phyloP scores from a whole-genome alignment of 2,888 invertebrate genomes.

The Hypomecis punctinalis region DNA sequence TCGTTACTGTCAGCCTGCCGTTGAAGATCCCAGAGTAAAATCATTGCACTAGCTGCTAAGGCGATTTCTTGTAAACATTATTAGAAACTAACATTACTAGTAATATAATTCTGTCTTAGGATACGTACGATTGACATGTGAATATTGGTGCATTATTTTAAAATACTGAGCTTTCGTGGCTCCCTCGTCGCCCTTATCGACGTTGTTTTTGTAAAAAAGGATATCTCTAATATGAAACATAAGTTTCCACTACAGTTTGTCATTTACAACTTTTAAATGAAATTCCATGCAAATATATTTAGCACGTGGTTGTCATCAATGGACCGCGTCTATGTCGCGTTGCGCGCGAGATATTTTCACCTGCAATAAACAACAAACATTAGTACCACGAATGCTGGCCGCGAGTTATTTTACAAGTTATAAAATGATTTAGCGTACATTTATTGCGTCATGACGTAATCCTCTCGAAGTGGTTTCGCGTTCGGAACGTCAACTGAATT shows the following conservation, averaged over 20 bases:
- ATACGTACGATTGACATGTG: conserved; percentile 60
- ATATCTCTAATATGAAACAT: conserved; percentile 26
- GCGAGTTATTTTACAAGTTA: conserved; percentile 7
- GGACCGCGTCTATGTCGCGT: conserved; percentile 94
- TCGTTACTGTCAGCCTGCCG: conserved; percentile 15
- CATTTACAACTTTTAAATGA: conserved; percentile 14
- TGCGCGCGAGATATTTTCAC: conserved; percentile 98
- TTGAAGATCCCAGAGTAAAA: conserved; percentile 40
- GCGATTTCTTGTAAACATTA: conserved; percentile 63
- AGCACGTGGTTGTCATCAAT: conserved; percentile 60
- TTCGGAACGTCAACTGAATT: conserved; percentile 31
- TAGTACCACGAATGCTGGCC: neutral
- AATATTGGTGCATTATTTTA: conserved; percentile 43
- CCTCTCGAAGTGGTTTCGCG: conserved; percentile 30
- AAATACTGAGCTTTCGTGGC: conserved; percentile 38
- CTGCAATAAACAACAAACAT: conserved; percentile 54
- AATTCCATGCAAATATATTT: conserved; percentile 27
- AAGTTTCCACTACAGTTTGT: conserved; percentile 19
- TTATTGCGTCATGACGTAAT: conserved; percentile 26
- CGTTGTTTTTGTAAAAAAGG: conserved; percentile 23
- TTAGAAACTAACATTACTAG: conserved; percentile 47
- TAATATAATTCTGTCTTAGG: conserved; percentile 64
- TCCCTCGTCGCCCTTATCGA: conserved; percentile 15
- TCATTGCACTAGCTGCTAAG: conserved; percentile 80
- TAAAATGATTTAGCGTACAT: conserved; percentile 28